These are phyloP conservation scores for Mactromeris polynyma DNA, from an alignment of 2,888 invertebrate species.

Conservation along the genomic window DNA sequence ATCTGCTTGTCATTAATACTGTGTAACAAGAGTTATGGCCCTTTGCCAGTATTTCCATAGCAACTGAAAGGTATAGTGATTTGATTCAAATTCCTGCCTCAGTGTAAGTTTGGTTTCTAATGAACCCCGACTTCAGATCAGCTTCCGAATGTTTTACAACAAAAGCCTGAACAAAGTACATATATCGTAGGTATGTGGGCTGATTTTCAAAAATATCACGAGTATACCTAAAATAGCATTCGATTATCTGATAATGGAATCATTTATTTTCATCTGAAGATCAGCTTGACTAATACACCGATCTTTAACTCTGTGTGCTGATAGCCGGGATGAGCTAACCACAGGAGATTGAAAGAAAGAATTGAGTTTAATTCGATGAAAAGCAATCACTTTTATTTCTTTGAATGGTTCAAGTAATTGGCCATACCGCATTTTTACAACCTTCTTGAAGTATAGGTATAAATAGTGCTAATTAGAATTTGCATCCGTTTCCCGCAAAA, in stretches of 20 bases:
- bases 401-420: neutral
- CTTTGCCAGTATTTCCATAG: constrained; percentile 68
- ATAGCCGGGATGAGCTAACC: neutral
- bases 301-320: neutral
- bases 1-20: constrained; percentile 43
- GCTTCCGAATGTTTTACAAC: neutral
- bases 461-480: constrained; percentile 6
- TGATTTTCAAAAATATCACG: constrained; percentile 49
- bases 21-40: constrained; percentile 65
- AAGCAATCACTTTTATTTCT: neutral
- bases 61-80: constrained; percentile 49
- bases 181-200: neutral
- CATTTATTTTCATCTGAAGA: constrained; percentile 11
- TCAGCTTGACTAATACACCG: neutral
- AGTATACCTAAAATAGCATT: constrained; percentile 39
- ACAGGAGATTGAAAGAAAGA: neutral
- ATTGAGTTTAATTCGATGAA: neutral
- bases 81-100: constrained; percentile 48
- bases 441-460: neutral
- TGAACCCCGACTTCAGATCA: neutral
- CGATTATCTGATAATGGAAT: neutral
- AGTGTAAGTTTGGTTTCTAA: constrained; percentile 4
- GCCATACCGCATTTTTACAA: neutral
- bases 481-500: neutral
- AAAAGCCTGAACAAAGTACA: neutral